These are phyloP conservation scores for Ophthalmolycus amberensis DNA, from an alignment of 2,113 vertebrate genomes.

Conservation along the genomic window DNA sequence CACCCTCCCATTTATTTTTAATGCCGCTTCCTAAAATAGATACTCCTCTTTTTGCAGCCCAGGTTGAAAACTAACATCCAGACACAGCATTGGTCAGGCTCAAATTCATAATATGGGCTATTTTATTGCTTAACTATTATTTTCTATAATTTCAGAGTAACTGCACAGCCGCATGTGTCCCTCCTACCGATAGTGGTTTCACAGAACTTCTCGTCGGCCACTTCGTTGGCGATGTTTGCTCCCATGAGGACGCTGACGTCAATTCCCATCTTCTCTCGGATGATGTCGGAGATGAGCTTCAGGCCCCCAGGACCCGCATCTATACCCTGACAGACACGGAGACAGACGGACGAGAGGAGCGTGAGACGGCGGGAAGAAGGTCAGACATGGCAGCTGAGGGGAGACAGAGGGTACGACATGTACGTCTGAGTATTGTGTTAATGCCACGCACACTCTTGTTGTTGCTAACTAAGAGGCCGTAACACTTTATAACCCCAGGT, in stretches of 20 bases:
- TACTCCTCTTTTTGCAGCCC: neutral
- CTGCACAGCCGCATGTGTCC: neutral
- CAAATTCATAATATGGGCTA: neutral
- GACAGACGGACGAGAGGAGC: neutral
- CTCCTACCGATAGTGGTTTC: conserved; percentile 93
- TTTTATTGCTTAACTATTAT: neutral
- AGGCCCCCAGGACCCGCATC: conserved; percentile 91
- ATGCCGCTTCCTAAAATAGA: conserved; percentile 6
- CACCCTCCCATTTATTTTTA: neutral
- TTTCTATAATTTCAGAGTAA: neutral
- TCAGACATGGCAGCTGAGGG: neutral
- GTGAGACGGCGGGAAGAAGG: neutral
- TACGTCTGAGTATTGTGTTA: neutral
- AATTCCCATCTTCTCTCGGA: conserved; percentile 93
- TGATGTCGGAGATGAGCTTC: conserved; percentile 93
- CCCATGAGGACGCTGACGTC: conserved; percentile 96
- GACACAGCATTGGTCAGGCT: neutral
- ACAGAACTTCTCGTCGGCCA: conserved; percentile 94
- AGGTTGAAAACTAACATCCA: neutral
- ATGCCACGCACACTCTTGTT: neutral
- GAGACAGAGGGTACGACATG: neutral
- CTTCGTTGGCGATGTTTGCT: conserved; percentile 94
- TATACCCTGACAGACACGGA: conserved; percentile 84
- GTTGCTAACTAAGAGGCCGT: neutral
- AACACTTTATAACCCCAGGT: neutral